Base-by-base conservation (phyloP, 2,113 vertebrate species). In the Neodon shergylaensis region DNA sequence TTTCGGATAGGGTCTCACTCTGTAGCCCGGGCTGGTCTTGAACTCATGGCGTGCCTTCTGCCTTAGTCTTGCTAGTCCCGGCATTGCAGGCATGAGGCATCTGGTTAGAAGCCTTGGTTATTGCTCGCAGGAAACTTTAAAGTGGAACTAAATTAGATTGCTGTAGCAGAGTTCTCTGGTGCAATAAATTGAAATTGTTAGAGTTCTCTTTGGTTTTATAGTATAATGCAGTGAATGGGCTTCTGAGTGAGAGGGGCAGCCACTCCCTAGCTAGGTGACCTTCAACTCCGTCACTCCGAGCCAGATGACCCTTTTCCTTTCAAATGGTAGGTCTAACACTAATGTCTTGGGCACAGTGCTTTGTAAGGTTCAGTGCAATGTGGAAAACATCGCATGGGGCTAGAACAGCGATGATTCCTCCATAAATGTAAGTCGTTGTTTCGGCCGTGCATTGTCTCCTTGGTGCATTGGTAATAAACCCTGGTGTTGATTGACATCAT, bases 131-230 rank as follows among this genome's bases (percentile, higher is more conserved):
- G 77, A 65, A 68, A 70, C 65, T 44, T 78, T 49, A 72, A 81
- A 88, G 28, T 33, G 5, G 26, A 88, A 92, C 19, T 84, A 90
- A 88, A 42, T 2, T 16, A 96, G 65, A 90, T 87, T 85, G 21
- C 31, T 66, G 58, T 42, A 88, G 72, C 74, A 86, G 86, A 78
- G 90, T 42, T 96, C 63, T 74, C 63, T 74, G 72, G 49, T n/a
- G 52, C 66, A 88, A 84, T 83, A 84, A 74, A 84, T 49, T 91
- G 83, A 61, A 88, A 93, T 7, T 7, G 21, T 73, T 66, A 39
- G 42, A 44, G 61, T 70, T 52, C 61, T 89, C 44, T 92, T 47
- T 90, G 63, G 47, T 85, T 52, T 95, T 44, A 14, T 3, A 66
- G 36, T 79, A 22, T 78, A 58, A 83, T 36, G 14, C 33, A 77